These are phyloP conservation scores for Tetragonula carbonaria DNA, from an alignment of 2,888 invertebrate species.

Conservation along the genomic window DNA sequence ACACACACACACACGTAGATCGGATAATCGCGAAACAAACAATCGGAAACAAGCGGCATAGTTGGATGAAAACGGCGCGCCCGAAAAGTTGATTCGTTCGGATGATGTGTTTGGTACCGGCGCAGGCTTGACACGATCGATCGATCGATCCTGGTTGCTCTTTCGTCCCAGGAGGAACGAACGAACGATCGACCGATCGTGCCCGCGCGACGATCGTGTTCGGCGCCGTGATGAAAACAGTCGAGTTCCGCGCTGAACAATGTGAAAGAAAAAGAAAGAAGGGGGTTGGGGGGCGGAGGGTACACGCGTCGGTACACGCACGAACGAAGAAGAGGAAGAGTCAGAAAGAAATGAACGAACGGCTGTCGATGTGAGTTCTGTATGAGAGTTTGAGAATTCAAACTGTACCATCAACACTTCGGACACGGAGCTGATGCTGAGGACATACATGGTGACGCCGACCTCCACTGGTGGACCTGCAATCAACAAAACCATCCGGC, in stretches of 20 bases:
- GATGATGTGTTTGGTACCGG: conserved; percentile 45
- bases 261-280: neutral
- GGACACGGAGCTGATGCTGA: conserved; percentile 99
- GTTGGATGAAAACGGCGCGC: conserved; percentile 54
- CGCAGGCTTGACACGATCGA: conserved; percentile 20
- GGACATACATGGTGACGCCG: conserved; percentile 99
- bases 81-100: conserved; percentile 48
- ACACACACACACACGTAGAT: conserved; percentile 10
- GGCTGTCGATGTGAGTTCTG: conserved; percentile 79
- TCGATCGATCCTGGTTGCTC: neutral
- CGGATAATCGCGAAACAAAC: conserved; percentile 37
- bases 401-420: conserved; percentile 97
- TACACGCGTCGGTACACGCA: conserved; percentile 36
- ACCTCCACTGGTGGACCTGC: conserved; percentile 98
- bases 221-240: conserved; percentile 2
- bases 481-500: conserved; percentile 85
- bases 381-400: conserved; percentile 75
- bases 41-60: conserved; percentile 68
- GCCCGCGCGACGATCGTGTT: neutral
- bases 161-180: neutral
- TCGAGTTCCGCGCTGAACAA: neutral
- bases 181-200: neutral
- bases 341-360: conserved; percentile 64
- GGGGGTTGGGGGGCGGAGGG: neutral
- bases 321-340: conserved; percentile 48